Conservation (phyloP, 2,888 invertebrate genomes). For the Lacanobia wlatinum region DNA sequence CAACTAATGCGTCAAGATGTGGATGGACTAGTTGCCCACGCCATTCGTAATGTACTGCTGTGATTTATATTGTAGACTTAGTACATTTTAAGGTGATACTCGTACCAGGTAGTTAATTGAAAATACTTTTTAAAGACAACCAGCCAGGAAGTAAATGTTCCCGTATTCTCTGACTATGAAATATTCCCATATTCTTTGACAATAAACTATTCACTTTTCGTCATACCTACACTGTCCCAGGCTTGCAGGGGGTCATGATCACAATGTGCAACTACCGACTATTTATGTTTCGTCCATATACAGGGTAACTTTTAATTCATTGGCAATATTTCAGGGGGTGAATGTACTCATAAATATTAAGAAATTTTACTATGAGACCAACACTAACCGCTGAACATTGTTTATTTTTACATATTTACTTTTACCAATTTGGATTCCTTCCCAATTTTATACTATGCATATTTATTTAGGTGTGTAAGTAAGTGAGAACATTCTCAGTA, state of each 20-base stretch:
- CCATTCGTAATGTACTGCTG: slow-evolving; percentile 56
- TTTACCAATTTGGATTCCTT: neutral
- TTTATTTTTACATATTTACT: neutral
- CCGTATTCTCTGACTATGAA: neutral
- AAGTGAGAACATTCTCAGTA: neutral
- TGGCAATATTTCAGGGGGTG: neutral
- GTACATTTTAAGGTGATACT: slow-evolving; percentile 24
- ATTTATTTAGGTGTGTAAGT: too few relatives aligned
- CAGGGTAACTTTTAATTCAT: neutral
- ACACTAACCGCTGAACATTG: neutral
- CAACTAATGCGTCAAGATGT: slow-evolving; percentile 67
- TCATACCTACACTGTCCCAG: neutral
- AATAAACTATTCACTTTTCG: neutral
- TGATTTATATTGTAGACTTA: slow-evolving; percentile 35
- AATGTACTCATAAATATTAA: neutral
- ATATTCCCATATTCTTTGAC: neutral
- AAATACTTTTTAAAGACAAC: neutral
- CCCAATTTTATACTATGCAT: neutral
- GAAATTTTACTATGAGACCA: neutral
- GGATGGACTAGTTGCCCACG: slow-evolving; percentile 79
- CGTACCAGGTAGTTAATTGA: slow-evolving; percentile 23
- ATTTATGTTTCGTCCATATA: neutral
- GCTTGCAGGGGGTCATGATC: too few relatives aligned
- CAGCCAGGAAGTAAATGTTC: neutral
- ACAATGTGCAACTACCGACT: neutral